phyloP scores from a whole-genome alignment of 2,888 invertebrate species.

The Tortricodes alternella region DNA sequence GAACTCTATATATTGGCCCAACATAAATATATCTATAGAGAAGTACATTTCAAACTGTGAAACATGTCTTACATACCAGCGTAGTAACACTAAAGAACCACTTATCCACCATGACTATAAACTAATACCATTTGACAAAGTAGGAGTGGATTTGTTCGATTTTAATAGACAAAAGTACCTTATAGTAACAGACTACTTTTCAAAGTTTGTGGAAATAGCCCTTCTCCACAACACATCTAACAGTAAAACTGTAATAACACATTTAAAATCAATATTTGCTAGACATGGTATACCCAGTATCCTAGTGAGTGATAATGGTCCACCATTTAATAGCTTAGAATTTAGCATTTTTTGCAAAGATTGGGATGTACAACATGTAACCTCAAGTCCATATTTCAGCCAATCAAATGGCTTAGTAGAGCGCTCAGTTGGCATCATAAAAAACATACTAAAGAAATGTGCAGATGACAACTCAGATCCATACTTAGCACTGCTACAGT shows the following conservation, averaged over 20 bases:
- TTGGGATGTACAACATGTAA: background rate
- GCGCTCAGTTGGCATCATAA: background rate
- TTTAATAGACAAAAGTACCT: slow-evolving; percentile 25
- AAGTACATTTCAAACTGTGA: background rate
- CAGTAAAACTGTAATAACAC: background rate
- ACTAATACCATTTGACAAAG: slow-evolving; percentile 22
- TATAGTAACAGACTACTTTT: slow-evolving; percentile 31
- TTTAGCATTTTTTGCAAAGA: background rate
- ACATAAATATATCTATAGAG: background rate
- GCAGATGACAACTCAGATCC: background rate
- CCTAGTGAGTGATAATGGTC: background rate
- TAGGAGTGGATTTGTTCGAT: slow-evolving; percentile 32
- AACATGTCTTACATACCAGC: slow-evolving; percentile 11
- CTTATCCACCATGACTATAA: slow-evolving; percentile 21
- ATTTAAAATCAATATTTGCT: slow-evolving; percentile 31
- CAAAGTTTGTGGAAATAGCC: slow-evolving; percentile 28
- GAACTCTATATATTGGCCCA: slow-evolving; percentile 28
- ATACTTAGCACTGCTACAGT: background rate
- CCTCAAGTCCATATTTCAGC: slow-evolving; percentile 3
- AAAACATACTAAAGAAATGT: background rate
- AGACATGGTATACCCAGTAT: slow-evolving; percentile 26
- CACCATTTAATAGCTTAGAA: background rate
- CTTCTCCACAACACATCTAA: background rate
- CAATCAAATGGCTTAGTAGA: background rate
- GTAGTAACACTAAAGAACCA: slow-evolving; percentile 9